These are phyloP conservation scores for Cydia pomonella DNA, from an alignment of 1,140 invertebrate genomes.

Conservation along the genomic window DNA sequence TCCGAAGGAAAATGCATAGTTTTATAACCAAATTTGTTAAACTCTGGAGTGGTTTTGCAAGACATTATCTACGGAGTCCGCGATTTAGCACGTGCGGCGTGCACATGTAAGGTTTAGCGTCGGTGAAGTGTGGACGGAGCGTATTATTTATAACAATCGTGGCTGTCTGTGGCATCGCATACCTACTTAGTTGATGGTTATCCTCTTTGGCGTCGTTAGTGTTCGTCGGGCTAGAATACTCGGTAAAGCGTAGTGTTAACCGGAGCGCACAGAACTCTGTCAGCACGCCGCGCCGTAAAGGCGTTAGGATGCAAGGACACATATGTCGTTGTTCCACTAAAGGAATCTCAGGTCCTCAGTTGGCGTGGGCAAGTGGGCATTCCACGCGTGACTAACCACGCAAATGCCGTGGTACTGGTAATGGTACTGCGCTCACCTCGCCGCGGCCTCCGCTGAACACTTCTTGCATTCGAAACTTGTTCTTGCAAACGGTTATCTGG, in stretches of 20 bases:
- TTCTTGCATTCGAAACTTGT: conserved; percentile 57
- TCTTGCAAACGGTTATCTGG: conserved; percentile 38
- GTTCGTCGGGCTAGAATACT: not conserved
- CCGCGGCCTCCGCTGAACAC: conserved; percentile 59
- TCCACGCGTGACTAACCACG: conserved; percentile 69
- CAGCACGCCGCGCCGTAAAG: not conserved
- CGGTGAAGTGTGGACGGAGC: conserved; percentile 7
- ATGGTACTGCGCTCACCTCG: conserved; percentile 59
- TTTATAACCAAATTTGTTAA: conserved; percentile 9
- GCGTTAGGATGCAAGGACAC: not conserved
- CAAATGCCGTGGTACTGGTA: conserved; percentile 48
- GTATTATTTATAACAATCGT: conserved; percentile 32
- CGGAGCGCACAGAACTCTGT: conserved; percentile 37
- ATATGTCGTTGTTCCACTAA: not conserved
- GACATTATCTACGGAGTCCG: conserved; percentile 26
- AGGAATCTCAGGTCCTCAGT: conserved; percentile 45
- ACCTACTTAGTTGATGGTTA: conserved; percentile 14
- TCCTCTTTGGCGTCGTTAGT: conserved; percentile 6
- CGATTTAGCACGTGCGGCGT: conserved; percentile 25
- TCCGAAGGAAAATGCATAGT: not conserved
- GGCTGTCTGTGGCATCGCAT: conserved; percentile 19
- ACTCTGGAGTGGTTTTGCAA: conserved; percentile 9
- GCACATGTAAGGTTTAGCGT: conserved; percentile 28
- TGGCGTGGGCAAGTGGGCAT: conserved; percentile 46
- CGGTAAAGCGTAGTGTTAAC: conserved; percentile 11